Percentiles rank a stretch among this genome's conserved stretches.
Conservation (phyloP, 2,113 vertebrate genomes). For the Forbesichthys papilliferus region DNA sequence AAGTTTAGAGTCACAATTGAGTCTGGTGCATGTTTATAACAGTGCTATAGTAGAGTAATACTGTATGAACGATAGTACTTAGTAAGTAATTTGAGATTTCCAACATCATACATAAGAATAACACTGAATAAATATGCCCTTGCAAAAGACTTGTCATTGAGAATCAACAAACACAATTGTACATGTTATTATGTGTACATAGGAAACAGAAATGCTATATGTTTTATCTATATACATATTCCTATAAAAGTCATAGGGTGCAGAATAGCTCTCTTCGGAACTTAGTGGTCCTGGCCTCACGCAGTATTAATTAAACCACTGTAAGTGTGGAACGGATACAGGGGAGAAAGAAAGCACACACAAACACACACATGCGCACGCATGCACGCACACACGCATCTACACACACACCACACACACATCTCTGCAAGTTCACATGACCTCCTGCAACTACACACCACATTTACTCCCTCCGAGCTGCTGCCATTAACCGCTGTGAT, state of each 20-base stretch:
- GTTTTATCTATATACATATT: background rate
- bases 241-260: slow-evolving; percentile 30
- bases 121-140: no score
- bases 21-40: no score
- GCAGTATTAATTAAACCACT: slow-evolving; percentile 61
- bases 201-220: slow-evolving; percentile 33
- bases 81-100: no score
- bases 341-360: slow-evolving; percentile 30
- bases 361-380: background rate
- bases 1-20: no score
- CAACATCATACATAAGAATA: no score
- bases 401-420: slow-evolving; percentile 1
- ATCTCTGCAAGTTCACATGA: slow-evolving; percentile 20
- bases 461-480: slow-evolving; percentile 18
- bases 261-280: slow-evolving; percentile 39
- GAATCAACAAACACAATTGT: no score
- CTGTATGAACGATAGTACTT: no score
- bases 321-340: slow-evolving; percentile 42
- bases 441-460: slow-evolving; percentile 8
- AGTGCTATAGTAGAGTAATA: no score
- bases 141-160: no score
- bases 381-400: background rate
- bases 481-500: slow-evolving; percentile 41
- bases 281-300: slow-evolving; percentile 26
- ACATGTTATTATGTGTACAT: no score